Conservation (phyloP, 1,140 invertebrate genomes). For the Sycobia sp. region DNA sequence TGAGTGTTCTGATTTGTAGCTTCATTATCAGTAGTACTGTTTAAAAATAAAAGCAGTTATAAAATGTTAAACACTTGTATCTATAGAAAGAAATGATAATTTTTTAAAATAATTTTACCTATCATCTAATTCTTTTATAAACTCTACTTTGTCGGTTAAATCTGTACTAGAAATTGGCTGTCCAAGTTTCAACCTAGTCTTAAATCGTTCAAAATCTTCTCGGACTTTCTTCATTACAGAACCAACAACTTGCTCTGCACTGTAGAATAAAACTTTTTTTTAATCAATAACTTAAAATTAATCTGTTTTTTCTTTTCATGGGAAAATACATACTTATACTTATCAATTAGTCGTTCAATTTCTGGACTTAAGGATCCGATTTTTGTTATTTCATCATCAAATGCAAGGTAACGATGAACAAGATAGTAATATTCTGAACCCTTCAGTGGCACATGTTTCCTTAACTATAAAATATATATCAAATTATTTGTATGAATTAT, state of each 20-base stretch:
- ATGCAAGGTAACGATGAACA: constrained; percentile 65
- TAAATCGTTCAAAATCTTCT: constrained; percentile 31
- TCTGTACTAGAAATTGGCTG: constrained; percentile 6
- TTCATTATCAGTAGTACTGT: constrained; percentile 7
- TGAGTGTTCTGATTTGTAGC: constrained; percentile 1
- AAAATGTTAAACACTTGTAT: too few relatives aligned
- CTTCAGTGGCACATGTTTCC: constrained; percentile 55
- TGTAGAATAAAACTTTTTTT: constrained; percentile 16
- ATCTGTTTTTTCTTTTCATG: too few relatives aligned
- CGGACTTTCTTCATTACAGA: constrained; percentile 34
- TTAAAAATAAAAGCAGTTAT: constrained; percentile 4
- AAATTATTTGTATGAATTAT: neutral
- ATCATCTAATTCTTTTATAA: constrained; percentile 13
- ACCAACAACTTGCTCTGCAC: constrained; percentile 36
- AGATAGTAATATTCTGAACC: constrained; percentile 63
- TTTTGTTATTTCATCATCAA: constrained; percentile 70
- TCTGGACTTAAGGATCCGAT: constrained; percentile 67
- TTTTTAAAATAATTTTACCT: constrained; percentile 2
- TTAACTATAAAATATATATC: constrained; percentile 46
- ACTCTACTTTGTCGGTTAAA: constrained; percentile 12
- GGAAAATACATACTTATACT: constrained; percentile 67
- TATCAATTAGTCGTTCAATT: constrained; percentile 66
- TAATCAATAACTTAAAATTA: too few relatives aligned
- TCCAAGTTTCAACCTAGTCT: constrained; percentile 18
- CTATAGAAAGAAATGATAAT: neutral